Evolutionary conservation across 2,113 vertebrate species (phyloP), one percentile per base, ranked within the genome.

Genomic region (Tachysurus fulvidraco): DNA sequence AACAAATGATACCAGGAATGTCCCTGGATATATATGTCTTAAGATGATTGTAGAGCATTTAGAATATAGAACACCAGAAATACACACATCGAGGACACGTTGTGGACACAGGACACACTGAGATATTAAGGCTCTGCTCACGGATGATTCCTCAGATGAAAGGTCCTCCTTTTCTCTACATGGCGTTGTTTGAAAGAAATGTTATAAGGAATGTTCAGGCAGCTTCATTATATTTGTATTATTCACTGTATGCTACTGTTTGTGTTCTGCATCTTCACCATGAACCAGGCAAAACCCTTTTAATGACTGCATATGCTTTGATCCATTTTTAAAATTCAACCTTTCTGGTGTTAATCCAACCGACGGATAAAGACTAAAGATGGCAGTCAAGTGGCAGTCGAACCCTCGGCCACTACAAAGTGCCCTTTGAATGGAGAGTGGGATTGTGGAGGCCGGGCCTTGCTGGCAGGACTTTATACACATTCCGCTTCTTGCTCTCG

Each of bases 321-420:
- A 55, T 57, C 1, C 7, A 9, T 21, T 79, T 21, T 79, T 36
- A 36, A 80, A 36, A 80, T 59, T 36, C 17, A 1, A 59, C 78
- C 54, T 41, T 80, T 30, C 14, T 81, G 78, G 55, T 81, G 78
- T 60, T 30, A 94, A 93, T 94, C 94, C 94, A 95, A 92, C 93
- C 91, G 93, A 94, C 93, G 93, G 92, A 94, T 91, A 93, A 94
- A 94, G 93, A 94, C 92, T 91, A 92, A 92, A 93, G 92, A 94
- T 93, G 93, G 94, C 93, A 94, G 90, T 83, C 81, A 83, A 81
- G 93, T 95, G 93, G 94, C 94, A 94, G 93, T 93, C 94, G 92
- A 94, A 93, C 91, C 81, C 88, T 85, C 85, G 82, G 91, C 91
- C 86, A 91, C 88, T 69, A 76, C 85, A 87, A 76, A 87, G 71